phyloP scores from a whole-genome alignment of 1,140 invertebrate genomes.

The Danaus plexippus region DNA sequence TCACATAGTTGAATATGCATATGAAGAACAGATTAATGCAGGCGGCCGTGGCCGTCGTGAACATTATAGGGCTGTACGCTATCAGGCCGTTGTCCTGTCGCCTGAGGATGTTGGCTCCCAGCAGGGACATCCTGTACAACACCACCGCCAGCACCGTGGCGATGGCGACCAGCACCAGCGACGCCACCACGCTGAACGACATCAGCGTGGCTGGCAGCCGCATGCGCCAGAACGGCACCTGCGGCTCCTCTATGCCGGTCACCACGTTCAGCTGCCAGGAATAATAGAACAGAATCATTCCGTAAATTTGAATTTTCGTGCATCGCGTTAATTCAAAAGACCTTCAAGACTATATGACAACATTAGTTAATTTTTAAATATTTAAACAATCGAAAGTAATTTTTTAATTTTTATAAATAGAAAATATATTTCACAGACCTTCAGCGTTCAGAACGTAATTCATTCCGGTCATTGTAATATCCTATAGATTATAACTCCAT shows the following conservation, averaged over 20 bases:
- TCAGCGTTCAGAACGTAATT: no score
- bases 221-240: conserved; percentile 91
- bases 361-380: no score
- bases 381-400: no score
- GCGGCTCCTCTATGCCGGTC: conserved; percentile 85
- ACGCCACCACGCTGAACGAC: conserved; percentile 86
- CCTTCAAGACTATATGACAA: no score
- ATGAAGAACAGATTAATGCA: conserved; percentile 90
- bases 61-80: conserved; percentile 82
- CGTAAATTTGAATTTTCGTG: background rate
- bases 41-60: conserved; percentile 88
- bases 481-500: no score
- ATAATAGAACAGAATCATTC: no score
- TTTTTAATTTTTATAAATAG: no score
- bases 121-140: conserved; percentile 90
- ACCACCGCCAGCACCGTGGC: conserved; percentile 92
- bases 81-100: conserved; percentile 68
- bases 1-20: conserved; percentile 88
- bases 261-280: conserved; percentile 75
- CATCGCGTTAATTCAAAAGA: conserved; percentile 1
- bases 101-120: conserved; percentile 76
- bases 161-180: conserved; percentile 85
- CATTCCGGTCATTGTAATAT: no score
- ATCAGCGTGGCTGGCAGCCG: conserved; percentile 86
- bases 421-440: no score